Evolutionary conservation across 1,140 invertebrate species (phyloP), one percentile per base, ranked within the genome.

Genomic region (Spodoptera litura): DNA sequence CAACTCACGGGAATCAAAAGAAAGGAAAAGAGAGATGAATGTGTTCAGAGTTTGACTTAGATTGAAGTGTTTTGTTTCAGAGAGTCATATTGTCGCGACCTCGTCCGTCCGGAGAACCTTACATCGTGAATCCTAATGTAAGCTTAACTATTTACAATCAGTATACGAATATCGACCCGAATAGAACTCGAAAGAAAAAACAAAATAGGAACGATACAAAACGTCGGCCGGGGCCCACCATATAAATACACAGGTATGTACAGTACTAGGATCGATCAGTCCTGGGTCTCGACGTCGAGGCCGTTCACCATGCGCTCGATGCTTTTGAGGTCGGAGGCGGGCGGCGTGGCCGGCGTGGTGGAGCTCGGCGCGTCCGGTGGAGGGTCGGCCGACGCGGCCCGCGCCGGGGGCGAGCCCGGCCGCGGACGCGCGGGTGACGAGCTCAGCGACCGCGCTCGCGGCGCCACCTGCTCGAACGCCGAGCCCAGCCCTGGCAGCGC

Each of bases 281-380:
- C 93, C 93, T 92, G 90, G 44, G 91, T 91, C 90, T 97, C 97
- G 61, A 97, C 96, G 91, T 99, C 98, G 35, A 99, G 95, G 0
- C 98, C 98, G 93, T 99, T 99, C 79, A 99, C 98, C 98, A 99
- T 99, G 90, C 98, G 98, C 94, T 99, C 98, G 94, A 99, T 99
- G 93, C 97, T 98, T 94, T 99, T 99, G 76, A 99, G 95, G 94
- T 99, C 98, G 85, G 96, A 96, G 78, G 97, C 95, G 75, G 95
- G 81, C 89, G 88, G 95, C 9, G 89, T 89, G 44, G 85, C 79
- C 55, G 89, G 83, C 38, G 88, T 85, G 53, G 88, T 86, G 52
- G 93, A 82, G 87, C 89, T 82, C 84, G 95, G 88, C 92, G 94
- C 86, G 91, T 94, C 78, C 31, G 92, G 95, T 93, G 74, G 95